Base-by-base conservation (phyloP, 2,888 invertebrate species). In the Leucophenga maculata region DNA sequence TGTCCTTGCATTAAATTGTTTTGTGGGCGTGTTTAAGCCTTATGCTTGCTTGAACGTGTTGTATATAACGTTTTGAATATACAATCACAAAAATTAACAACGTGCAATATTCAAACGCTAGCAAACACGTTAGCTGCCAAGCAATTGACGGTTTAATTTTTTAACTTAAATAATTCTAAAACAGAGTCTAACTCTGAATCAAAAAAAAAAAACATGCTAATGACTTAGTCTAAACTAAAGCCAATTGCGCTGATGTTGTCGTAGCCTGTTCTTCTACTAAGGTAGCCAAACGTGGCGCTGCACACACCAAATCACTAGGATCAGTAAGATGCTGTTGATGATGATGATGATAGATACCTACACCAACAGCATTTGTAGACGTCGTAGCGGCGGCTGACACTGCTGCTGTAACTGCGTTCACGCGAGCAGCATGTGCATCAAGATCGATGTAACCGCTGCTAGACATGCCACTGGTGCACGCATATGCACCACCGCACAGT, bases 71-170 rank as follows among this genome's bases (percentile, higher is more conserved):
- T 72, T 70, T 67, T 31, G 77, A 84, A 85, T 85, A 84, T 83
- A 85, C 85, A 85, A 85, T 84, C 85, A 84, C 84, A 85, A 85
- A 85, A 85, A 83, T 79, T 83, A 85, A 85, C 81, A 85, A 82
- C 78, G 84, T 85, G 84, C 83, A 84, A 83, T 84, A 85, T 84
- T 83, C 76, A 74, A 80, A 71, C 77, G 74, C 72, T 70, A 50
- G 16, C n/a, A 59, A 22, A 22, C 39, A 68, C n/a, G n/a, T n/a
- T n/a, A 65, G 60, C 26, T 44, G 62, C 69, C 50, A 65, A 26
- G 26, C 52, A 39, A 39, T 32, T 8, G 8, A 39, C 3, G 39
- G 11, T 6, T 39, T 39, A n/a, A n/a, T 39, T 39, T 39, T 8
- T 39, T 39, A 11, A 11, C 8, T 32, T 6, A 39, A 39, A 11